Conservation (phyloP, 2,797 vertebrate genomes). For the Hylomyscus alleni region DNA sequence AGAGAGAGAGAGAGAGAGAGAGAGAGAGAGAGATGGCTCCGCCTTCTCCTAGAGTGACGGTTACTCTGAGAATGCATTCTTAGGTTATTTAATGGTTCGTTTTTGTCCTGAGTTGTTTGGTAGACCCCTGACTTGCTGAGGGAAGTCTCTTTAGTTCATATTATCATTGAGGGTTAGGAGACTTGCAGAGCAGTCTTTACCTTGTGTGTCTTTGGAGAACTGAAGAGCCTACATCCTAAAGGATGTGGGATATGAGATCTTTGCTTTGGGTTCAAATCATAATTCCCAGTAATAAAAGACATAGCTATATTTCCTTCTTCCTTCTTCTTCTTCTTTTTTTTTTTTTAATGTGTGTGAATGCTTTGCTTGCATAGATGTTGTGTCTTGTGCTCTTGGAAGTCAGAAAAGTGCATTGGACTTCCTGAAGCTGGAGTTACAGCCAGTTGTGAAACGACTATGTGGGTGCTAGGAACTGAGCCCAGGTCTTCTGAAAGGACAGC, state of each 20-base stretch:
- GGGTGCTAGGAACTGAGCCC: background rate
- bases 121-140: constrained; percentile 25
- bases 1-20: no score
- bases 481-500: background rate
- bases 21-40: background rate
- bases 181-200: background rate
- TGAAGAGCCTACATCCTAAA: background rate
- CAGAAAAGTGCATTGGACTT: background rate
- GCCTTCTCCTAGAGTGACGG: background rate
- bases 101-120: background rate
- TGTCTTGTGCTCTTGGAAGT: background rate
- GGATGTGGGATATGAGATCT: background rate
- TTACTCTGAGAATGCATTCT: background rate
- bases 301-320: background rate
- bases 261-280: constrained; percentile 4
- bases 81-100: background rate
- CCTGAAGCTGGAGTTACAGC: background rate
- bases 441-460: background rate
- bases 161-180: constrained; percentile 15
- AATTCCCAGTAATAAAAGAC: background rate
- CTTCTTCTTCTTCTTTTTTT: background rate
- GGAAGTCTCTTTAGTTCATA: background rate
- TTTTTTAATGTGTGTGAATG: background rate
- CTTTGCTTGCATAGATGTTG: background rate
- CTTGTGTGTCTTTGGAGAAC: background rate